phyloP scores from a whole-genome alignment of 2,797 vertebrate genomes.

The Danio choprae region DNA sequence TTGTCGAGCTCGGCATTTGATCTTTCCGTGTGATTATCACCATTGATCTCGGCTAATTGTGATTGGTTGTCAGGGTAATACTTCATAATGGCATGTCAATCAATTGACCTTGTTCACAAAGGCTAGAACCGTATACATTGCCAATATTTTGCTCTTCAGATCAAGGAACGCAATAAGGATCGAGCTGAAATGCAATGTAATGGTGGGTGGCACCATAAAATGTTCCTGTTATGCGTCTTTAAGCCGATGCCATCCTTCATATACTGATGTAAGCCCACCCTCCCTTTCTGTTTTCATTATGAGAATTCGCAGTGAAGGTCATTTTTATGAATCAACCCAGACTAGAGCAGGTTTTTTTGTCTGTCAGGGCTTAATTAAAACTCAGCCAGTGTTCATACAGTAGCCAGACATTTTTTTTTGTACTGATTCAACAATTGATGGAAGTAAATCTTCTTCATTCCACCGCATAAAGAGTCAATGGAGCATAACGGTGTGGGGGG shows the following conservation, averaged over 20 bases:
- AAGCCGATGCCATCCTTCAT: neutral
- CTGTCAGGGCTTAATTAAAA: conserved; percentile 74
- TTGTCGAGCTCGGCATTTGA: conserved; percentile 43
- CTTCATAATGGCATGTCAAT: conserved; percentile 70
- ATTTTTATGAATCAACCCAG: conserved; percentile 3
- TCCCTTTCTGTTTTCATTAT: conserved; percentile 69
- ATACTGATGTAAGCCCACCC: neutral
- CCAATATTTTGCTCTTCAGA: neutral
- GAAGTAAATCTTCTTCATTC: conserved; percentile 75
- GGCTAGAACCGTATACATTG: neutral
- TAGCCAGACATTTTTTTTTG: conserved; percentile 33
- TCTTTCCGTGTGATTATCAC: conserved; percentile 68
- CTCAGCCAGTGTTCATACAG: conserved; percentile 63
- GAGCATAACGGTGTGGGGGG: neutral
- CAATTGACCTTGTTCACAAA: conserved; percentile 73
- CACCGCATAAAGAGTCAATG: conserved; percentile 68
- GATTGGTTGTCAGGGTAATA: conserved; percentile 74
- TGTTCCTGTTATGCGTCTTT: neutral
- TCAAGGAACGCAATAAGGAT: neutral
- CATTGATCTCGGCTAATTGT: conserved; percentile 72
- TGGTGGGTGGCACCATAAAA: conserved; percentile 7
- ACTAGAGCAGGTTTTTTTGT: conserved; percentile 32
- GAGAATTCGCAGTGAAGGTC: conserved; percentile 74
- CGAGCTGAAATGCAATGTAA: conserved; percentile 18
- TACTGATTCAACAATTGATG: conserved; percentile 71